A percentile compares a stretch with the other conserved stretches of the same genome.
These are phyloP conservation scores for Mus spretus DNA, from an alignment of 2,797 vertebrate genomes.

Conservation along the genomic window DNA sequence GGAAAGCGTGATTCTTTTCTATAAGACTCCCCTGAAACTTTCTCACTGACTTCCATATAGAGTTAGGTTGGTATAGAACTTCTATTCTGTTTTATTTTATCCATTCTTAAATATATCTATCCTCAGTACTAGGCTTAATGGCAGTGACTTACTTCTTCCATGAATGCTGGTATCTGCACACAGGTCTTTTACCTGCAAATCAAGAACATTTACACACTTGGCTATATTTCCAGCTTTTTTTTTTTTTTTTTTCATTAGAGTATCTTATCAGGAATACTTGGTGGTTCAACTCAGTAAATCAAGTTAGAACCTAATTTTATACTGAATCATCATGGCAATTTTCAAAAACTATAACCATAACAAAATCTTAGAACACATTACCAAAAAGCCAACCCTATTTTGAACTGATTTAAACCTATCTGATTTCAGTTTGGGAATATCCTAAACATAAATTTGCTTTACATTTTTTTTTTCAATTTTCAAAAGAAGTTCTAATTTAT, in stretches of 20 bases:
- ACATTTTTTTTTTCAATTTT: background rate
- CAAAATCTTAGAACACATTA: slow-evolving; percentile 51
- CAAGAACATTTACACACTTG: background rate
- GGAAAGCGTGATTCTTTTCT: background rate
- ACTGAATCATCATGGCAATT: background rate
- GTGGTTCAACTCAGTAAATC: background rate
- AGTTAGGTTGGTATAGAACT: too few species aligned
- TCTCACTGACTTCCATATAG: background rate
- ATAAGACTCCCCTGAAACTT: background rate
- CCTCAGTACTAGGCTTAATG: background rate
- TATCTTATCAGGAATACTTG: background rate
- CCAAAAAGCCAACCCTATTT: background rate
- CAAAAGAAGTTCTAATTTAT: slow-evolving; percentile 36
- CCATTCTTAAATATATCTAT: background rate
- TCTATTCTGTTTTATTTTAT: background rate
- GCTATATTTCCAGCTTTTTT: too few species aligned
- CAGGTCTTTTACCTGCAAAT: background rate
- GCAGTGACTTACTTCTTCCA: background rate
- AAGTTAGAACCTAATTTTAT: background rate
- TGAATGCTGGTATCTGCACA: background rate
- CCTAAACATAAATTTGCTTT: background rate
- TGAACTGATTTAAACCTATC: slow-evolving; percentile 14
- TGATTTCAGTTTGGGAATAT: background rate
- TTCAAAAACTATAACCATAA: slow-evolving; percentile 43
- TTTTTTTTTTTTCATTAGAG: background rate